Evolutionary conservation across 1,140 invertebrate species (phyloP), one percentile per base, ranked within the genome.

Genomic region (Hesperophylax magnus): DNA sequence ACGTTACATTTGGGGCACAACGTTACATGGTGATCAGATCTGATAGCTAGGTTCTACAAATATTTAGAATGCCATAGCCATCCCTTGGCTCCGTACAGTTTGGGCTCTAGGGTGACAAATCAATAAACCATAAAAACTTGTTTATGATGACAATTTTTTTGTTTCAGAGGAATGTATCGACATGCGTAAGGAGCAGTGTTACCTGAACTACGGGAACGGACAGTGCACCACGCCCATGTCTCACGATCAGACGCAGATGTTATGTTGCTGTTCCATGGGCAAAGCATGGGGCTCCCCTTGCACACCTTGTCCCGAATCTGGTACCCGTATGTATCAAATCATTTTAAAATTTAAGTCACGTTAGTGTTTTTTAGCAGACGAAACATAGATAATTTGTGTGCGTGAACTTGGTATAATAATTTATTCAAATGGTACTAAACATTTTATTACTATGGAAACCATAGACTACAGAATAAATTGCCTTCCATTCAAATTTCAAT

Each of bases 191-290:
- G 94, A 95, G 60, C 89, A 93, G 22, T 98, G 97, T 86, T 97
- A 94, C 86, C 90, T 95, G 84, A 92, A 93, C 27, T 95, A 93
- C 85, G 92, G 93, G n/a, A 84, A 85, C 0, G 92, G 92, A 52
- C 88, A 90, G 53, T 97, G 96, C 85, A 89, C 93, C 6, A 91
- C 92, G 56, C 92, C 95, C 0, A 94, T 97, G 92, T 92, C 94
- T 17, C 92, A 93, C 22, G 92, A 94, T 22, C 94, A 97, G 86
- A 97, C 96, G 2, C 93, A 93, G 86, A 96, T 96, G 92, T 88
- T 96, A 27, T 97, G 97, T 85, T 98, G 96, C 86, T 98, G 97
- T 89, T 95, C 95, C 0, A 95, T 97, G 91, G 97, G 96, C 0
- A 92, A 92, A 82, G 96, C 94, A 0, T 98, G 97, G 97, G 95